These are phyloP conservation scores for Cryptocephalus moraei DNA, from an alignment of 2,888 invertebrate genomes.

Conservation along the genomic window DNA sequence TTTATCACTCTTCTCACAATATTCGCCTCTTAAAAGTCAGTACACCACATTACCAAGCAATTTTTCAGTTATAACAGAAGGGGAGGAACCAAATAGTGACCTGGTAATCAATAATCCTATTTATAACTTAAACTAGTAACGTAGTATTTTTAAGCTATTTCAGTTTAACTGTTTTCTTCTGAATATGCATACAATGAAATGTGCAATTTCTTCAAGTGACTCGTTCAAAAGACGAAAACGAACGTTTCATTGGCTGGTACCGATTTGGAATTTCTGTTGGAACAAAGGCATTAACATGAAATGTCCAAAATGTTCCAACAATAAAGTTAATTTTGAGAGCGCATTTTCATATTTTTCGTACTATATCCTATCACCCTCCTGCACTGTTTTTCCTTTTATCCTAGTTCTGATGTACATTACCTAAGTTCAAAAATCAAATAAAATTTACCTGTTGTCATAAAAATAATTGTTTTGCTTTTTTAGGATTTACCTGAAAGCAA, in stretches of 20 bases:
- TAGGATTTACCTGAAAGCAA: conserved; percentile 38
- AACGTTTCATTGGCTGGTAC: no score
- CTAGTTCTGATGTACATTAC: background rate
- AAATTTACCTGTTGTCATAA: background rate
- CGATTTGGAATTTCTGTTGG: no score
- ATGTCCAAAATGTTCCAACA: no score
- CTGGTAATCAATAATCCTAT: background rate
- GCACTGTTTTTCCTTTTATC: background rate
- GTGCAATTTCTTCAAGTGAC: no score
- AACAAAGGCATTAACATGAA: no score
- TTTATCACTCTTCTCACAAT: conserved; percentile 21
- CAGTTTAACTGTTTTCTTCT: no score
- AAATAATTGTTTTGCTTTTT: background rate
- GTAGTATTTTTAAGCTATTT: no score
- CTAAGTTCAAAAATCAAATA: background rate
- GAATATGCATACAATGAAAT: no score
- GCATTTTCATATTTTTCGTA: no score
- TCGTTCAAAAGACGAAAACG: no score
- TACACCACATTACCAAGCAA: conserved; percentile 22
- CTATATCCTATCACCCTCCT: background rate
- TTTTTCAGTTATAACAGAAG: conserved; percentile 30
- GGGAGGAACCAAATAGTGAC: conserved; percentile 28
- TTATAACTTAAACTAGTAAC: no score
- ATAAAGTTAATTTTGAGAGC: no score
- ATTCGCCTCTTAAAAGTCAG: conserved; percentile 17